A percentile compares a stretch with the other conserved stretches of the same genome.
These are phyloP conservation scores for Theretra japonica DNA, from an alignment of 2,888 invertebrate species.

Conservation along the genomic window DNA sequence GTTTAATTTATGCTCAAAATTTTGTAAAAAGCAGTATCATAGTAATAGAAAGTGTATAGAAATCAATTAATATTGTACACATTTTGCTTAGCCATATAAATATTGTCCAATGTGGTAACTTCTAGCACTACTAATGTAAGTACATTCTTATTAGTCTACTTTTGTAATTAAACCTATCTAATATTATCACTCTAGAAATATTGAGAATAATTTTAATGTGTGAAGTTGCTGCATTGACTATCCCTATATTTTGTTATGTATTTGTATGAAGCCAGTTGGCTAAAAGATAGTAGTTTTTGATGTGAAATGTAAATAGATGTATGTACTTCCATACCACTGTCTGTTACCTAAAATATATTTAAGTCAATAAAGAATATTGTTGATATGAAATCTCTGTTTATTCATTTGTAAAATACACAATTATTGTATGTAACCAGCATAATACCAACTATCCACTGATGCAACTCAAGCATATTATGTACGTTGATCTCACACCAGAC, in stretches of 20 bases:
- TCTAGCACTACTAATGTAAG: background rate
- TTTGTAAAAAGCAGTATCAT: background rate
- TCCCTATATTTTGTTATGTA: background rate
- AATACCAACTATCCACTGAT: too few species aligned
- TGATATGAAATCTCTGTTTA: slow-evolving; percentile 32
- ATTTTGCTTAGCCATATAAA: background rate
- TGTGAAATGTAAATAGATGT: slow-evolving; percentile 25
- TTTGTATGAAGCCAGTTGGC: background rate
- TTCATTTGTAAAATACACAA: background rate
- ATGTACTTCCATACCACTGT: slow-evolving; percentile 30
- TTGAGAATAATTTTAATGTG: background rate
- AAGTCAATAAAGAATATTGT: slow-evolving; percentile 44
- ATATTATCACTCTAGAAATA: background rate
- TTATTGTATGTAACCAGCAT: background rate
- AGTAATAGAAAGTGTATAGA: background rate
- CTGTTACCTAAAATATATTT: slow-evolving; percentile 37
- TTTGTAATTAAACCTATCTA: background rate
- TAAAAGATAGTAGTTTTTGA: background rate
- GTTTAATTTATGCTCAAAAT: slow-evolving; percentile 22
- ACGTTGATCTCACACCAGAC: too few species aligned
- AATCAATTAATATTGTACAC: background rate
- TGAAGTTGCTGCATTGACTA: background rate
- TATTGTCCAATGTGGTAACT: background rate
- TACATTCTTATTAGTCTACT: background rate
- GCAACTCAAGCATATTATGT: too few species aligned